Conservation (phyloP, 2,113 vertebrate genomes). For the Caracal caracal region DNA sequence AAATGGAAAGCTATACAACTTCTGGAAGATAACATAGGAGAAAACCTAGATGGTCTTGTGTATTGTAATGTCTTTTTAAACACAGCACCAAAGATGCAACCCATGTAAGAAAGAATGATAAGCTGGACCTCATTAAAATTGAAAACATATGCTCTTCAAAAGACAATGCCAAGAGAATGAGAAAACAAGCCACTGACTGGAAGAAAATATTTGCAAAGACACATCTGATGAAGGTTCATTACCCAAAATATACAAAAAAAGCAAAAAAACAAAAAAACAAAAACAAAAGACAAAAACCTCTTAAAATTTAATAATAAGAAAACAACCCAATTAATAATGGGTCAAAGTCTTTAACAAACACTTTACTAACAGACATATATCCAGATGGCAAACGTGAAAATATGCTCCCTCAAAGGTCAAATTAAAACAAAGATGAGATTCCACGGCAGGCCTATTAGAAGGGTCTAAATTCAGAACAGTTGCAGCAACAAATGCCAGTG, state of each 20-base stretch:
- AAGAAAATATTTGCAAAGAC: not conserved
- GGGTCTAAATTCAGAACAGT: not conserved
- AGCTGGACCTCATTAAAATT: not conserved
- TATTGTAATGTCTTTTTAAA: not conserved
- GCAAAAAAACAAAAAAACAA: too few relatives aligned
- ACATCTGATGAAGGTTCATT: not conserved
- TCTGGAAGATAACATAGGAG: not conserved
- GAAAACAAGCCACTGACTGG: not conserved
- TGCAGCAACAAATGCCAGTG: not conserved
- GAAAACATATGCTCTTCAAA: not conserved
- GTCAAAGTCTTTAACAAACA: not conserved
- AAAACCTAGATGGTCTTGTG: not conserved
- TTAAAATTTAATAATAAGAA: not conserved
- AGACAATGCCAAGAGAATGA: not conserved
- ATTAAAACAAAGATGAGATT: not conserved
- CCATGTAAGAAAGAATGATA: not conserved
- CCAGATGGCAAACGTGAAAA: not conserved
- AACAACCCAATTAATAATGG: not conserved
- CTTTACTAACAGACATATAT: not conserved
- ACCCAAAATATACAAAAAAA: not conserved
- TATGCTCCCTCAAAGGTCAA: not conserved
- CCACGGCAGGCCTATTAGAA: not conserved
- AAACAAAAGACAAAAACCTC: not conserved
- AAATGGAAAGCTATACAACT: not conserved
- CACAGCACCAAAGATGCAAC: not conserved